Evolutionary conservation across 2,888 invertebrate genomes (phyloP).

Genomic region (Philonicus albiceps): DNA sequence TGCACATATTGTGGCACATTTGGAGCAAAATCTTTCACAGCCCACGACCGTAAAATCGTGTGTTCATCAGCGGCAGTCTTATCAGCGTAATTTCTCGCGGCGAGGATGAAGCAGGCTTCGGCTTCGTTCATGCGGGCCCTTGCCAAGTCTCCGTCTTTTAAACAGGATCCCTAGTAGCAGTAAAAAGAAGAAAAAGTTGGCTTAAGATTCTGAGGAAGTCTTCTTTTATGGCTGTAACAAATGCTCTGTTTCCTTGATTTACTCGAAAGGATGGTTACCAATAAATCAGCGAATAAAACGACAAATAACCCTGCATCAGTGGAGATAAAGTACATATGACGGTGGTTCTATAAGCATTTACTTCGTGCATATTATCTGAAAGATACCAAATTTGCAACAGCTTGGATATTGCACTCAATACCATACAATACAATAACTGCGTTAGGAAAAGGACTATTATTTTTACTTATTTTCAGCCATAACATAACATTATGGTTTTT

Average conservation of each 20-base stretch:
- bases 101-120: slow-evolving; percentile 95
- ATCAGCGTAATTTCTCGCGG: slow-evolving; percentile 95
- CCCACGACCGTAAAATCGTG: slow-evolving; percentile 89
- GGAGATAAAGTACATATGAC: background rate
- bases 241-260: background rate
- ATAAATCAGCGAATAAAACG: background rate
- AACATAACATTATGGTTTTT: no score
- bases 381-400: background rate
- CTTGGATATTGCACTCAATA: background rate
- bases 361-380: background rate
- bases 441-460: background rate
- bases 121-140: slow-evolving; percentile 97
- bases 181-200: background rate
- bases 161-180: slow-evolving; percentile 82
- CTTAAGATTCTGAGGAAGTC: background rate
- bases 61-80: slow-evolving; percentile 92
- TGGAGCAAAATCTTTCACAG: slow-evolving; percentile 97
- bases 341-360: background rate
- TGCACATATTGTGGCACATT: slow-evolving; percentile 97
- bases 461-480: background rate
- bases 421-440: background rate
- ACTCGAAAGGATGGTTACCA: background rate
- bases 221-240: background rate
- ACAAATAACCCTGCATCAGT: background rate
- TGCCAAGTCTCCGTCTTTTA: slow-evolving; percentile 94